These are phyloP conservation scores for Struthidea cinerea DNA, from an alignment of 2,113 vertebrate species.

Conservation along the genomic window DNA sequence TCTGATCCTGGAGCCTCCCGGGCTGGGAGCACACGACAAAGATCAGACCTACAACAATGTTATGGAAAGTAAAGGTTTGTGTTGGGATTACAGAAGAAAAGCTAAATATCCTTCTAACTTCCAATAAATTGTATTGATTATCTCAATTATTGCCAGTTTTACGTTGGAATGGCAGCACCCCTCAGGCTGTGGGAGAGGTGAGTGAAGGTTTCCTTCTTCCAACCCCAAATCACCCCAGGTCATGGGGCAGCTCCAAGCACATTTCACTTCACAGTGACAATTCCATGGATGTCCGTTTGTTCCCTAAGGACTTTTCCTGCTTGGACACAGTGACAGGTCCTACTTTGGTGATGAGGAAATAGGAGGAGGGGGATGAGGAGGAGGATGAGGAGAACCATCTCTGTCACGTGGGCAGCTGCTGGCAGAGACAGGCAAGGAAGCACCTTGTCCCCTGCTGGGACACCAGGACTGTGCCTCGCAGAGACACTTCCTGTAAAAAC, in stretches of 20 bases:
- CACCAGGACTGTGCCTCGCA: not conserved
- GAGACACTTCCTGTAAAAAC: not conserved
- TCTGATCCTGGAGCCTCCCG: not conserved
- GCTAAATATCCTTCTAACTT: not conserved
- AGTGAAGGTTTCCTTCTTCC: not conserved
- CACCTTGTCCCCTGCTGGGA: not conserved
- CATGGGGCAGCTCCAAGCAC: not conserved
- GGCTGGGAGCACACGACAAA: fast-evolving
- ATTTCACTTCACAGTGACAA: fast-evolving
- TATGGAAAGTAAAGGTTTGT: not conserved
- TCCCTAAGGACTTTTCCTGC: not conserved
- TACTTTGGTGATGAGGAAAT: not conserved
- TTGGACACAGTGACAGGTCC: not conserved
- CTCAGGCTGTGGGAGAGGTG: not conserved
- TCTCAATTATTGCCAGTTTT: not conserved
- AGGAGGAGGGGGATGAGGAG: not conserved
- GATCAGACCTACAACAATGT: fast-evolving
- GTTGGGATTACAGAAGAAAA: not conserved
- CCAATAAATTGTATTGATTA: fast-evolving
- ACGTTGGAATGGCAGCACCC: not conserved
- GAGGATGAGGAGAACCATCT: not conserved
- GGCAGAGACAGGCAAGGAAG: not conserved
- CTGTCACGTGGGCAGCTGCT: fast-evolving
- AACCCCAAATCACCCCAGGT: fast-evolving
- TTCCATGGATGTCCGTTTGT: fast-evolving